Base-by-base conservation (phyloP, 2,113 vertebrate genomes). In the Ardeotis arabs region DNA sequence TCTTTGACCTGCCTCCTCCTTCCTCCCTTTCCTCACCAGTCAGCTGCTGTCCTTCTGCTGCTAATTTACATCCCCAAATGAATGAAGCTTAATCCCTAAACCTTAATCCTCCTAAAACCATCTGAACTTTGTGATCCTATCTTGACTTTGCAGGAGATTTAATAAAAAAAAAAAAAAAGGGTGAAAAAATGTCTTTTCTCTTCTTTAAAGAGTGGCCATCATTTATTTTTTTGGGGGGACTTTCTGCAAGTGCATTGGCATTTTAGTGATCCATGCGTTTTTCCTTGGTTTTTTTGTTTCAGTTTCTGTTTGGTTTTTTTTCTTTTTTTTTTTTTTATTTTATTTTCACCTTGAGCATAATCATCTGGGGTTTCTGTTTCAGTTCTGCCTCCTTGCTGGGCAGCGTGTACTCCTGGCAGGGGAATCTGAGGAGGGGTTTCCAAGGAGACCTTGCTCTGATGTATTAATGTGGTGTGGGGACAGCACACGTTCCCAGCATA, bases 51-150 rank as follows among this genome's bases (percentile, higher is more conserved):
- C 69, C 80, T 37, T 77, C 69, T 80, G 68, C 76, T 0, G 2
- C 95, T 97, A 93, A 95, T 96, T 97, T 96, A 95, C 92, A 93
- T 96, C 91, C 75, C 84, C 64, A 88, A 92, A 87, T 97, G 90
- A 97, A 94, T 95, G 84, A 89, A 83, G 62, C 52, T 53, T 97
- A 96, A 97, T 95, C 94, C 80, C 79, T 84, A 79, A 73, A 47
- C n/a, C 78, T 86, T 96, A 96, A 97, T 93, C 93, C 86, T 97
- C 72, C 84, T 95, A 86, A 97, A 93, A 84, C 68, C 74, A 75
- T 39, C 35, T 96, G 89, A 96, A 95, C 94, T 95, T 96, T 75
- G 92, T 96, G 95, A 96, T 94, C 96, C 92, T 95, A 45, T 87
- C 70, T 87, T 97, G 93, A 95, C 84, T 97, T 96, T 68, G 49